Evolutionary conservation across 2,113 vertebrate species (phyloP).

Genomic region (Osmerus mordax): DNA sequence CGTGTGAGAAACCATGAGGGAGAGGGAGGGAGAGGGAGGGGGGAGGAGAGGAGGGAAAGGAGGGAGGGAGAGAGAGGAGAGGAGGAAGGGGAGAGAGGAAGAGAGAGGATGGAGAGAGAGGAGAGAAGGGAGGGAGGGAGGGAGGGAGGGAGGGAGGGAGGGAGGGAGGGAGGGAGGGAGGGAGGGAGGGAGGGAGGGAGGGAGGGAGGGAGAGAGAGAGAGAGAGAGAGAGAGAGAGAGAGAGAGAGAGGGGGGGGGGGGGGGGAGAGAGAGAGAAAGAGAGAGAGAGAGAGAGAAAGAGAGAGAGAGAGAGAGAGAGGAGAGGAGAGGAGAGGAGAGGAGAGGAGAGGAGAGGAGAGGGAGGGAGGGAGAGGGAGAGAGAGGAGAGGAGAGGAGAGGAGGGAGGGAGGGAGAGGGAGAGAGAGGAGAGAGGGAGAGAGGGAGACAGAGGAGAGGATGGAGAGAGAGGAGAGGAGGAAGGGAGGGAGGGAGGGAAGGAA

Average conservation of each 20-base stretch:
- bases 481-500: conserved; percentile 75
- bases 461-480: conserved; percentile 39
- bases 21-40: background rate
- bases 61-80: conserved; percentile 51
- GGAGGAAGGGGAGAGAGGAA: conserved; percentile 12
- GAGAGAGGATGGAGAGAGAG: conserved; percentile 64
- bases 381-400: conserved; percentile 33
- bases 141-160: conserved; percentile 41
- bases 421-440: conserved; percentile 27
- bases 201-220: conserved; percentile 30
- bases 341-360: too few species aligned
- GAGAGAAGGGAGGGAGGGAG: background rate
- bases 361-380: conserved; percentile 38
- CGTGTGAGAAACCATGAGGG: conserved; percentile 68
- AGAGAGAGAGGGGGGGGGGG: background rate
- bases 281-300: background rate
- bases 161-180: background rate
- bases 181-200: conserved; percentile 40
- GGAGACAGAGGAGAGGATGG: background rate
- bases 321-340: conserved; percentile 12
- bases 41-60: conserved; percentile 51
- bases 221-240: conserved; percentile 60
- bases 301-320: background rate
- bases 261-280: conserved; percentile 46
- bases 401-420: background rate